Base-by-base conservation (phyloP, 2,888 invertebrate species). In the Odontothrips loti region DNA sequence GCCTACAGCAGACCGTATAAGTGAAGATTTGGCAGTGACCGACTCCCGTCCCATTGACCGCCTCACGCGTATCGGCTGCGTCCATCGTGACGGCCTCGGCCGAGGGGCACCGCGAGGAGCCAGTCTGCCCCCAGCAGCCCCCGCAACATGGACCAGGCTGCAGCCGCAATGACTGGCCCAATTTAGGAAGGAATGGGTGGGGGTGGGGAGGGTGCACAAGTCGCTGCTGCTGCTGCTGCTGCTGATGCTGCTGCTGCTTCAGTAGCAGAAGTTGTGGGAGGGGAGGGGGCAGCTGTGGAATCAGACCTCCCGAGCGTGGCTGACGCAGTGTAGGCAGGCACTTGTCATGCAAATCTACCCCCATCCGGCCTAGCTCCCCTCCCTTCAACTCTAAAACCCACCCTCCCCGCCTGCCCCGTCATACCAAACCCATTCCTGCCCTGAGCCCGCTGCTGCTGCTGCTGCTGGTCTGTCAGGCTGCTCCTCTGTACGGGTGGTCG, bases 291-390 rank as follows among this genome's bases (percentile, higher is more conserved):
- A 51, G 58, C 58, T 58, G 58, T 58, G 68, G 68, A 27, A 75
- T 75, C 68, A 27, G 68, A 12, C 68, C 68, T 75, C 8, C 68
- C 27, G 68, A 75, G 68, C 68, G 68, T 27, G 68, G 68, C 27
- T 75, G 68, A 75, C 68, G 68, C 23, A 27, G 23, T 75, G 68
- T 27, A 75, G 68, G 68, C 68, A 75, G 68, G 68, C 68, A 75
- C 68, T 75, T 75, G 68, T 75, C 68, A 75, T 75, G 68, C 68
- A 75, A 75, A 75, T 75, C 68, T 75, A 23, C 68, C 68, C 68
- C 68, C 68, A 58, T 20, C 58, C n/a, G 20, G 58, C 58, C 58
- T 15, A n/a, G n/a, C 23, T 23, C 27, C 58, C 68, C 23, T 9
- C 27, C 27, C 68, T 4, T 15, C 58, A 6, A 6, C 58, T 11